Base-by-base conservation (phyloP, 2,797 vertebrate genomes). In the Mallotus villosus region DNA sequence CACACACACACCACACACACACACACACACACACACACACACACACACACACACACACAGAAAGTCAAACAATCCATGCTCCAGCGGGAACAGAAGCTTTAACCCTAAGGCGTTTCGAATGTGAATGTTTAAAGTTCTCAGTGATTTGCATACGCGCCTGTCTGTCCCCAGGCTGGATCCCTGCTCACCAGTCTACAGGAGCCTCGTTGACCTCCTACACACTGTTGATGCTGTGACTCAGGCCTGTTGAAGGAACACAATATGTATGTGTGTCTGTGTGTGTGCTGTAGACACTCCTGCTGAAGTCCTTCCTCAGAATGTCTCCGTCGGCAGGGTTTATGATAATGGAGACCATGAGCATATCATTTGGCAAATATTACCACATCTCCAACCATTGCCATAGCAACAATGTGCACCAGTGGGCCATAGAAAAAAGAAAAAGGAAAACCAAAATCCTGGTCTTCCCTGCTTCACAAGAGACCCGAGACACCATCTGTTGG, bases 351-450 rank as follows among this genome's bases (percentile, higher is more conserved):
- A 65, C 49, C 46, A 75, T 68, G 59, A 75, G 68, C 71, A 81
- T 77, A 82, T 78, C 83, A 70, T 68, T 84, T 81, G 63, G 79
- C 76, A 80, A 74, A 62, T 69, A 82, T 76, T 75, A 75, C 77
- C 77, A 75, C 76, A 53, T 34, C 81, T 68, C 72, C 12, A 1
- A 55, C 2, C 78, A 63, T 89, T 82, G 51, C 81, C 74, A 87
- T 90, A 51, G 89, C 82, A 87, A 92, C 89, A 75, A 82, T 84
- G 82, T 83, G 80, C 86, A 87, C 85, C 72, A 14, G 65, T 53
- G 37, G 37, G 12, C 57, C 22, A 58, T 22, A 24, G 57, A 21
- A 12, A 11, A 16, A 12, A 62, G 17, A 62, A 25, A 62, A 62
- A 1, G 24, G 17, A 41, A 41, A 41, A 11, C 37, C 0, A 41